Evolutionary conservation across 2,888 invertebrate genomes (phyloP), one percentile per base, ranked within the genome.

Genomic region (Eristalis arbustorum): DNA sequence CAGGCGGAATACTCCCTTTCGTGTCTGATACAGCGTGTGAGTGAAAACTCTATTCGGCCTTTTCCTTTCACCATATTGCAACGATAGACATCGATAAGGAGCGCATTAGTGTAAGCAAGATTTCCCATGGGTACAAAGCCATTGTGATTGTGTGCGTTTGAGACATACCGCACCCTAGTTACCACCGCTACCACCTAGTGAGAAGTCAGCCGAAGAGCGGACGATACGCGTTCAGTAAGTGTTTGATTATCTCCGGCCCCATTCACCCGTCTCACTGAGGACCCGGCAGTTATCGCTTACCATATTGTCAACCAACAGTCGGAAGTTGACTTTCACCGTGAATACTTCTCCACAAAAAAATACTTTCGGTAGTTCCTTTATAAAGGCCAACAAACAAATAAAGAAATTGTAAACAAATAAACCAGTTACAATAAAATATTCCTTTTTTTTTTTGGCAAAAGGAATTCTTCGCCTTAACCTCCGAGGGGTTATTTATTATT

Each of bases 81-180:
- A 59, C 25, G 56, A 59, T n/a, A 69, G 84, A 72, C 68, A 22
- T 74, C 71, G 75, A 76, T 84, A 73, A 68, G 72, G 71, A 71
- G 31, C 42, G 59, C 76, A 63, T 76, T 73, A 80, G 84, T 80
- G 80, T 72, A 72, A 84, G 84, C 84, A 84, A 80, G 84, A 80
- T 80, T 80, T 84, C 84, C 84, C 80, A 79, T 75, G 79, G 84
- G 79, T 68, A 84, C 57, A 76, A 22, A 56, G 61, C 34, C n/a
- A 11, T 28, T 84, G 42, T 68, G 31, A 67, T 13, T 80, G 84
- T 84, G 49, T 84, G 84, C 64, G 81, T 84, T 76, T 59, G 68
- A 81, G 77, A 85, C 81, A 77, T 81, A 85, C 85, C 85, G 85
- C 85, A 85, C 85, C 85, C 85, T 81, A 81, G 85, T 85, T 81